Conservation (phyloP, 2,113 vertebrate species). For the Corvus hawaiiensis region DNA sequence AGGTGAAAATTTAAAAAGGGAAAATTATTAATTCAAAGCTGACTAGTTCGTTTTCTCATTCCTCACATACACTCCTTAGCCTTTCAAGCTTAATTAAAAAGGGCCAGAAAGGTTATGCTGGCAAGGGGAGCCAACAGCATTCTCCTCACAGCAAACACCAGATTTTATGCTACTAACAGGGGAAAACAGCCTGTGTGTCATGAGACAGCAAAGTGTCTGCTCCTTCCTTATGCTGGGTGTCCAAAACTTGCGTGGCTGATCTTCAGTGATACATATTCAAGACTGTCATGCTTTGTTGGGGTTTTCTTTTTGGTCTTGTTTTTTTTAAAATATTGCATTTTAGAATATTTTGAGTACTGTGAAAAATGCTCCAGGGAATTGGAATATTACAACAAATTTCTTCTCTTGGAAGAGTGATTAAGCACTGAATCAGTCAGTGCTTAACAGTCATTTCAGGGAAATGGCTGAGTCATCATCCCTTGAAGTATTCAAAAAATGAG, state of each 20-base stretch:
- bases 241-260: background rate
- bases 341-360: background rate
- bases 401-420: background rate
- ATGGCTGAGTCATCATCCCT: background rate
- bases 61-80: background rate
- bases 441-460: background rate
- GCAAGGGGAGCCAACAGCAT: background rate
- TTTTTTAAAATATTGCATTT: background rate
- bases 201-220: background rate
- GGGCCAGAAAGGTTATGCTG: background rate
- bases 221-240: background rate
- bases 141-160: background rate
- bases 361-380: background rate
- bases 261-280: background rate
- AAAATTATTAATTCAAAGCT: background rate
- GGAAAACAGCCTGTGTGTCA: background rate
- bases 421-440: background rate
- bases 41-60: background rate
- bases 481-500: background rate
- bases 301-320: no score
- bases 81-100: constrained; percentile 9
- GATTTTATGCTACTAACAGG: background rate
- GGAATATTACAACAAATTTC: background rate
- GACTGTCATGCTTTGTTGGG: background rate
- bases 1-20: background rate